Percentiles rank a stretch among this genome's conserved stretches.
phyloP scores from a whole-genome alignment of 2,888 invertebrate species.

The Luperina nickerlii region DNA sequence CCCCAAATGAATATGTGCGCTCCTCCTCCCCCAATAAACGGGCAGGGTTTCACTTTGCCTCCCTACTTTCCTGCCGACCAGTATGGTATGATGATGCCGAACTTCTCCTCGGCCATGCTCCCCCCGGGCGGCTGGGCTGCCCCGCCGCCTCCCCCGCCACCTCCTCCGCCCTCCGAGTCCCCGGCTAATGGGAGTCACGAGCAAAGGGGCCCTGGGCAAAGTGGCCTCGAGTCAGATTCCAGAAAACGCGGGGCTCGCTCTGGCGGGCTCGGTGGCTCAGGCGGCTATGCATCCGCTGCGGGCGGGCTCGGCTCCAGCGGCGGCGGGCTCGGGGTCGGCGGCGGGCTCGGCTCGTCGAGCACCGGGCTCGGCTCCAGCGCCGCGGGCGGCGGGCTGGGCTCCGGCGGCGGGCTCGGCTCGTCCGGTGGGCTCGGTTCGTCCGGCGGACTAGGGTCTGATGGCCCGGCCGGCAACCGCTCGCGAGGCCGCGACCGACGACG shows the following conservation, averaged over 20 bases:
- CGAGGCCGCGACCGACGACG: conserved; percentile 84
- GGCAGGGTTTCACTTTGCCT: conserved; percentile 82
- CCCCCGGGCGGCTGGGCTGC: conserved; percentile 80
- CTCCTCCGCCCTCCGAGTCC: conserved; percentile 78
- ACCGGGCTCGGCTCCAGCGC: conserved; percentile 68
- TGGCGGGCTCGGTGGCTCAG: conserved; percentile 69
- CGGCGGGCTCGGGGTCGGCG: conserved; percentile 74
- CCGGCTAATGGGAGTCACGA: conserved; percentile 77
- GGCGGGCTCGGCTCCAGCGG: conserved; percentile 69
- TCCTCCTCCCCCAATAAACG: conserved; percentile 82
- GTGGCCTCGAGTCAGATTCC: conserved; percentile 88
- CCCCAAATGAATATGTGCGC: conserved; percentile 86
- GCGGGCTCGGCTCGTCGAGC: conserved; percentile 72
- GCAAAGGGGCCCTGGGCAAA: conserved; percentile 82
- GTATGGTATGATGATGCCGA: conserved; percentile 85
- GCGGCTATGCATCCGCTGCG: conserved; percentile 69
- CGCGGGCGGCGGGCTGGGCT: conserved; percentile 75
- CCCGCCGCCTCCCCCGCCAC: conserved; percentile 83
- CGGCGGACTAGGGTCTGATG: conserved; percentile 69
- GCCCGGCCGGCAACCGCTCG: conserved; percentile 70
- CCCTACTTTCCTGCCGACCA: conserved; percentile 85
- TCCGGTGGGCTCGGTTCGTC: conserved; percentile 69
- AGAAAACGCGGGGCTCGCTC: conserved; percentile 83
- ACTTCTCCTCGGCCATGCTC: conserved; percentile 72
- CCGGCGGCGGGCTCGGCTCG: conserved; percentile 71